Conservation (phyloP, 2,113 vertebrate species). For the Corynorhinus townsendii region DNA sequence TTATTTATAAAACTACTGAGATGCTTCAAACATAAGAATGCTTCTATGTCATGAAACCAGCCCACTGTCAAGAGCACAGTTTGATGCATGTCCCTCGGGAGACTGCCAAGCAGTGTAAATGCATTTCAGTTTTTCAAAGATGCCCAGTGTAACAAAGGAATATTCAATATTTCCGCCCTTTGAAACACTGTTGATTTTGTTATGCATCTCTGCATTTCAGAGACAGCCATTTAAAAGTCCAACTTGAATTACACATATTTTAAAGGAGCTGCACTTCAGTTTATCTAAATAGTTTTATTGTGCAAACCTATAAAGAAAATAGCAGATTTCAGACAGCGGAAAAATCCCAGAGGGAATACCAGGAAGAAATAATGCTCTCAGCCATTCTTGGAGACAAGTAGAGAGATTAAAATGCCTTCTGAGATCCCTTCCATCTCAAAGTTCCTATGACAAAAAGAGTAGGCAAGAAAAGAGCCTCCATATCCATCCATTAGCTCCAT, state of each 20-base stretch:
- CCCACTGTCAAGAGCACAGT: neutral
- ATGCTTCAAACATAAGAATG: neutral
- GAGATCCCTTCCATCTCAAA: neutral
- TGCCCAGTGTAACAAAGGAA: slow-evolving; percentile 18
- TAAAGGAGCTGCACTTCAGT: neutral
- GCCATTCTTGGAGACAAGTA: slow-evolving; percentile 9
- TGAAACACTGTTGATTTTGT: slow-evolving; percentile 1
- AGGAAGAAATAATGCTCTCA: slow-evolving; percentile 20
- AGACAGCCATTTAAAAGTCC: slow-evolving; percentile 17
- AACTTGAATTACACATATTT: slow-evolving; percentile 24
- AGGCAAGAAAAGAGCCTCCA: neutral
- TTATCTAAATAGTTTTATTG: slow-evolving; percentile 34
- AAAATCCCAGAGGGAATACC: slow-evolving; percentile 31
- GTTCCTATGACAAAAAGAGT: neutral
- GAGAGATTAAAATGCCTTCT: neutral
- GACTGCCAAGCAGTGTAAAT: neutral
- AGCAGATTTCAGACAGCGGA: slow-evolving; percentile 46
- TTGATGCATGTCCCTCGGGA: neutral
- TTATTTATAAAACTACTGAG: slow-evolving; percentile 33
- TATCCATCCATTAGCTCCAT: neutral
- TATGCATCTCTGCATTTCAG: slow-evolving; percentile 27
- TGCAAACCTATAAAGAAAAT: slow-evolving; percentile 34
- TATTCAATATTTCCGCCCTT: neutral
- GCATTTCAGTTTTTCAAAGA: neutral
- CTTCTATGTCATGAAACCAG: neutral